Evolutionary conservation across 2,113 vertebrate species (phyloP), one percentile per base, ranked within the genome.

Genomic region (Monarcha castaneiventris): DNA sequence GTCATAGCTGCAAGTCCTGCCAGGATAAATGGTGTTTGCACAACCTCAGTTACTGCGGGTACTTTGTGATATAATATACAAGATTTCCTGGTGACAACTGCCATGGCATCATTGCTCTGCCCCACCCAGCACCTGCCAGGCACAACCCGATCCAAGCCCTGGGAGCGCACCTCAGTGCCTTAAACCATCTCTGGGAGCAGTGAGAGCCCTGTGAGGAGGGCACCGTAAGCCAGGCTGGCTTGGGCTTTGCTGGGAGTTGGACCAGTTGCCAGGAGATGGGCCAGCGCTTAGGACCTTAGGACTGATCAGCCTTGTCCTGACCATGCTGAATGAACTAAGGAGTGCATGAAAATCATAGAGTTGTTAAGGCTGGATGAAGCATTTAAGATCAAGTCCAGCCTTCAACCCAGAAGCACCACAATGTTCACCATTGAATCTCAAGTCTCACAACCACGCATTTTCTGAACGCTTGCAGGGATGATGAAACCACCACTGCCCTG

Each of bases 21-120:
- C 20, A 69, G 81, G 81, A 87, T 75, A 71, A 94, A 91, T 20
- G 10, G 68, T 77, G 61, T 90, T 93, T 89, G 86, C 83, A 90
- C 68, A 92, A 48, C 81, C 68, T 59, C 92, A 86, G 1, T 81
- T 27, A 41, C 86, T 74, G 33, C 76, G 59, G 64, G 64, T 92
- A 33, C 43, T 74, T 83, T 84, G 76, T 2, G 5, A 23, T 62
- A 15, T 0, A 52, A 55, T 3, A 11, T 0, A 16, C 41, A 15
- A 32, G 19, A 17, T 30, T 66, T 93, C 55, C 76, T 74, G 68
- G 83, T 51, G 72, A 63, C 39, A 48, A 7, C 10, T 27, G 39
- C 16, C 55, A 46, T 0, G 2, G 88, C 71, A 80, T 16, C n/a
- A 19, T 7, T 0, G 0, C n/a, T 80, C 37, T 76, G 46, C 51